Conservation (phyloP, 2,797 vertebrate species). For the Pseudochromis fuscus region DNA sequence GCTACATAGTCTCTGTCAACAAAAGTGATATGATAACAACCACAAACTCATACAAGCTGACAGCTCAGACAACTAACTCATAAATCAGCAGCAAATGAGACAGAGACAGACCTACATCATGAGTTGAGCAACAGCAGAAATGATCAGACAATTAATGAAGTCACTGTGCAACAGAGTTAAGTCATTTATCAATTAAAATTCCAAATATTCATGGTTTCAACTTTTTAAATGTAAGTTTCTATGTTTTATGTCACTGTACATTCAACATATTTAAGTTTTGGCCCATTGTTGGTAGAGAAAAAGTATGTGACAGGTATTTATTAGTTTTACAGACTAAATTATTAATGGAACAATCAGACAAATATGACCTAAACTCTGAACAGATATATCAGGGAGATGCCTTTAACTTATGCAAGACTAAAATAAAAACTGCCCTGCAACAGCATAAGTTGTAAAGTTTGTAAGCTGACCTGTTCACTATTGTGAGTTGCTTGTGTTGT, state of each 20-base stretch:
- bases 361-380: neutral
- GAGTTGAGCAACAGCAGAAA: neutral
- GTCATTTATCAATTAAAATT: neutral
- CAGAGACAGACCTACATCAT: neutral
- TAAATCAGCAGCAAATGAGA: neutral
- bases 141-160: neutral
- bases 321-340: too few relatives aligned
- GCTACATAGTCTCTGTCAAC: slow-evolving; percentile 92
- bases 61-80: neutral
- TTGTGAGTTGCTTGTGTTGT: neutral
- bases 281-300: too few relatives aligned
- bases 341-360: neutral
- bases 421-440: neutral
- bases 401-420: neutral
- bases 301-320: too few relatives aligned
- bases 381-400: neutral
- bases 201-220: neutral
- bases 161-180: neutral
- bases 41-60: neutral
- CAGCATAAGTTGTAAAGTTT: neutral
- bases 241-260: neutral
- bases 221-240: neutral
- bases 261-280: too few relatives aligned
- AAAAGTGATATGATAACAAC: slow-evolving; percentile 12
- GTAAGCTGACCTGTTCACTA: neutral